Conservation (phyloP, 2,113 vertebrate species). For the Trematocara nigrifrons region DNA sequence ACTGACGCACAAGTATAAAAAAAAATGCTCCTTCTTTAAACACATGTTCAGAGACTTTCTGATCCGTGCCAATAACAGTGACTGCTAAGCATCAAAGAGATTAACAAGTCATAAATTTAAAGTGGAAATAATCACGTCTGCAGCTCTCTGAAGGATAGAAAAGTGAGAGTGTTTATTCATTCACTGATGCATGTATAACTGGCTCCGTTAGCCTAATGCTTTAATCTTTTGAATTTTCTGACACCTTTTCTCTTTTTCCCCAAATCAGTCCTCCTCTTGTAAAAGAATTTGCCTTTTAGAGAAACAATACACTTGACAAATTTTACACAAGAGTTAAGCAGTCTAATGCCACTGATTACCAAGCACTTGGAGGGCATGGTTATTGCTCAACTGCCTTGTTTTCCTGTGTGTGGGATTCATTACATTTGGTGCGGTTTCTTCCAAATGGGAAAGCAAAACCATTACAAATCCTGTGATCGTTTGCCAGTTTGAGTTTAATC, state of each 20-base stretch:
- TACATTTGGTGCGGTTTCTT: constrained; percentile 25
- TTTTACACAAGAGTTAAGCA: constrained; percentile 1
- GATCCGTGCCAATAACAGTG: constrained; percentile 17
- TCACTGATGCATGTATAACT: constrained; percentile 10
- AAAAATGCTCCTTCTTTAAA: constrained; percentile 3
- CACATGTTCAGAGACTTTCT: constrained; percentile 31
- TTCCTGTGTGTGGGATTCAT: constrained; percentile 49
- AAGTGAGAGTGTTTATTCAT: constrained; percentile 22
- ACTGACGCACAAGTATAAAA: not conserved
- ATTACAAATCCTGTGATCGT: constrained; percentile 32
- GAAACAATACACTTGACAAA: not conserved
- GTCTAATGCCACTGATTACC: constrained; percentile 24
- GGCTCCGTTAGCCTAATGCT: constrained; percentile 11
- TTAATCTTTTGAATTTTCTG: constrained; percentile 2
- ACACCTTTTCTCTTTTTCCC: not conserved
- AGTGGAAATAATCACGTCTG: constrained; percentile 59
- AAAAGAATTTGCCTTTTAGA: not conserved
- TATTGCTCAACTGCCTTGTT: constrained; percentile 28
- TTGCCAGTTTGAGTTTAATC: constrained; percentile 27
- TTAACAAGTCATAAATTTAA: constrained; percentile 58
- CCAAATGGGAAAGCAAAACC: constrained; percentile 43
- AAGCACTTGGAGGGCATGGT: not conserved
- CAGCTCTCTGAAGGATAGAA: not conserved
- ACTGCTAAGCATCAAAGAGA: constrained; percentile 56
- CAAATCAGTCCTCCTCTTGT: not conserved